Conservation (phyloP, 2,113 vertebrate genomes). For the Alethe diademata region DNA sequence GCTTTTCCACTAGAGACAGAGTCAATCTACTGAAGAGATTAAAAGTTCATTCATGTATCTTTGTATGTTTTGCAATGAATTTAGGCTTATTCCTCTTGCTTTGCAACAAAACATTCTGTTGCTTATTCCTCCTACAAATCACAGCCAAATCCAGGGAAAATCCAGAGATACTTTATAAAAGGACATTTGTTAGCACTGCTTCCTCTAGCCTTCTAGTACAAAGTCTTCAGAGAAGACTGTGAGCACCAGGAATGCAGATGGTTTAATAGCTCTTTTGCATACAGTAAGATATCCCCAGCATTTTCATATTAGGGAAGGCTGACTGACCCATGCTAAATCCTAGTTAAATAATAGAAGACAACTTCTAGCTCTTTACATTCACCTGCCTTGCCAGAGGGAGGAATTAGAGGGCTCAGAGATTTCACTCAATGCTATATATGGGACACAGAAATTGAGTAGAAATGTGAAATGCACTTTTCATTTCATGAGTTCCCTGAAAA, state of each 20-base stretch:
- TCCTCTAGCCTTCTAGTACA: not conserved
- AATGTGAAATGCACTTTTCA: not conserved
- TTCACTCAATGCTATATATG: not conserved
- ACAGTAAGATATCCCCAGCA: not conserved
- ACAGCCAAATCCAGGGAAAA: not conserved
- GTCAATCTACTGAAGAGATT: not conserved
- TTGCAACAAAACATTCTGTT: not conserved
- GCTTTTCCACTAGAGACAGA: not conserved
- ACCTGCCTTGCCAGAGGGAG: not conserved
- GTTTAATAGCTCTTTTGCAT: not conserved
- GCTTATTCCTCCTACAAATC: not conserved
- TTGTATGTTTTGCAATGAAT: not conserved
- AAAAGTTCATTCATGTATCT: not conserved
- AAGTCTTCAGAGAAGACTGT: not conserved
- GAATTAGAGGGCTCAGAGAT: not conserved
- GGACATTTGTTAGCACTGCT: not conserved
- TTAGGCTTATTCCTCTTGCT: not conserved
- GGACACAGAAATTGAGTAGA: not conserved
- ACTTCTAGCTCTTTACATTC: not conserved
- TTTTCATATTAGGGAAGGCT: not conserved
- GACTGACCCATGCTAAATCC: not conserved
- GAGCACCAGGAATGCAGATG: not conserved
- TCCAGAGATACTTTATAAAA: not conserved
- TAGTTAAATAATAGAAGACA: not conserved
- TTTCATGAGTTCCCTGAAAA: not conserved